Evolutionary conservation across 2,113 vertebrate genomes (phyloP).

Genomic region (Columba livia): DNA sequence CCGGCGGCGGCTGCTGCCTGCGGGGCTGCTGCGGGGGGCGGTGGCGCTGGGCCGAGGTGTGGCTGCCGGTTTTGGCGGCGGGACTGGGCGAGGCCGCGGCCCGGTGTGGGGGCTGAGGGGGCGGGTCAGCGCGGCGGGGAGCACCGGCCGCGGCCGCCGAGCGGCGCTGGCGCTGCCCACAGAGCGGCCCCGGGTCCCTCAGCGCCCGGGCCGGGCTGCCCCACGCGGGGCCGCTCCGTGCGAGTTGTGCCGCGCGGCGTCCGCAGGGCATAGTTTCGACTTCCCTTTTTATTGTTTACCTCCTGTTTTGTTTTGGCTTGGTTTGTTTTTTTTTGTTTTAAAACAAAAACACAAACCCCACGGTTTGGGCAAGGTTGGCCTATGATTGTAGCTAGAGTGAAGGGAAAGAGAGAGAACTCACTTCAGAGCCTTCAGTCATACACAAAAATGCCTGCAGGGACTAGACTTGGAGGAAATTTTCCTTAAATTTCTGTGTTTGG

Average conservation of each 20-base stretch:
- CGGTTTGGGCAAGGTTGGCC: not conserved
- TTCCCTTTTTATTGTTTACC: fast-evolving
- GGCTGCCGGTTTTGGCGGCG: too few species aligned
- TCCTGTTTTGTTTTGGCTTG: not conserved
- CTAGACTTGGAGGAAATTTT: not conserved
- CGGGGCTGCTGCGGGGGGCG: too few species aligned
- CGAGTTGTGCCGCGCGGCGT: fast-evolving
- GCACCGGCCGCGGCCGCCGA: too few species aligned
- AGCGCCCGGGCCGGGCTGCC: not conserved
- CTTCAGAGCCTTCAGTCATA: not conserved
- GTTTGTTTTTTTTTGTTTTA: too few species aligned
- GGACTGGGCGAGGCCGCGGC: too few species aligned
- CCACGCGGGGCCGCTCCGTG: not conserved
- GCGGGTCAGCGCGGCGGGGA: not conserved
- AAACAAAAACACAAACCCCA: not conserved
- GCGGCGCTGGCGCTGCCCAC: not conserved
- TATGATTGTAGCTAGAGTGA: not conserved
- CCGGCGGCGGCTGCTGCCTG: too few species aligned
- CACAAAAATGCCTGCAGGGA: fast-evolving
- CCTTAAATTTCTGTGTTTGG: not conserved
- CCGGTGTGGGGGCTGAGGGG: not conserved
- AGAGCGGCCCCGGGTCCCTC: not conserved
- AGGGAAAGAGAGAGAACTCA: not conserved
- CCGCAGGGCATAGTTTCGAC: not conserved
- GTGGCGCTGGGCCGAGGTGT: too few species aligned